A percentile compares a stretch with the other conserved stretches of the same genome.
Conservation (phyloP, 2,113 vertebrate genomes). For the Pitta sordida region DNA sequence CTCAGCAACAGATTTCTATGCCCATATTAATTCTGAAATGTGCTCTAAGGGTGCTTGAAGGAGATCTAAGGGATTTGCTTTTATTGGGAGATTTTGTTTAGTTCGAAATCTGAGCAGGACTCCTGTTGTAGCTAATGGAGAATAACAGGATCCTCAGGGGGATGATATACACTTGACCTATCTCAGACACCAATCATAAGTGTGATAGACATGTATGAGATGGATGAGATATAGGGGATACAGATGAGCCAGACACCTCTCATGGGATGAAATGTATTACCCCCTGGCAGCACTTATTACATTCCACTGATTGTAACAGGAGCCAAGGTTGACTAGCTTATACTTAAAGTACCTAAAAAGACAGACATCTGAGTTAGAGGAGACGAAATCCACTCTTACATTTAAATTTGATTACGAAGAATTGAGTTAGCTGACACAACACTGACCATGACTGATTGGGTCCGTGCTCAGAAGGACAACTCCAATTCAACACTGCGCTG, state of each 20-base stretch:
- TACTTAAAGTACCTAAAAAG: neutral
- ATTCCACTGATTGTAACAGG: conserved; percentile 19
- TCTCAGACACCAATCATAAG: conserved; percentile 41
- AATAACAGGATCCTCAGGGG: neutral
- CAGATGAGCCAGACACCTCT: conserved; percentile 24
- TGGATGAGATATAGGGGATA: conserved; percentile 3
- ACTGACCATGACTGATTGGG: conserved; percentile 49
- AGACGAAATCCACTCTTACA: conserved; percentile 2
- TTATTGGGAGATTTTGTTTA: neutral
- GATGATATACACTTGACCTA: neutral
- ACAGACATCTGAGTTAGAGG: conserved; percentile 12
- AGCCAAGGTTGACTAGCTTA: conserved; percentile 19
- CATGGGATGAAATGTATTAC: conserved; percentile 22
- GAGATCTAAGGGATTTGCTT: neutral
- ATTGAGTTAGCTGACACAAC: conserved; percentile 45
- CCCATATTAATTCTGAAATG: neutral
- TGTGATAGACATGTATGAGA: conserved; percentile 9
- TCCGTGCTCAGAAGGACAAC: conserved; percentile 14
- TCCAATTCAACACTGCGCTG: neutral
- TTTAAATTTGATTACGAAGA: conserved; percentile 53
- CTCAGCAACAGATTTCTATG: neutral
- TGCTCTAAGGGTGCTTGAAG: neutral
- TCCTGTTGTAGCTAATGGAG: neutral
- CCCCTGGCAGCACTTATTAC: conserved; percentile 45
- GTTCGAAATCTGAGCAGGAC: neutral